phyloP scores from a whole-genome alignment of 2,113 vertebrate genomes.

The Falco punctatus region DNA sequence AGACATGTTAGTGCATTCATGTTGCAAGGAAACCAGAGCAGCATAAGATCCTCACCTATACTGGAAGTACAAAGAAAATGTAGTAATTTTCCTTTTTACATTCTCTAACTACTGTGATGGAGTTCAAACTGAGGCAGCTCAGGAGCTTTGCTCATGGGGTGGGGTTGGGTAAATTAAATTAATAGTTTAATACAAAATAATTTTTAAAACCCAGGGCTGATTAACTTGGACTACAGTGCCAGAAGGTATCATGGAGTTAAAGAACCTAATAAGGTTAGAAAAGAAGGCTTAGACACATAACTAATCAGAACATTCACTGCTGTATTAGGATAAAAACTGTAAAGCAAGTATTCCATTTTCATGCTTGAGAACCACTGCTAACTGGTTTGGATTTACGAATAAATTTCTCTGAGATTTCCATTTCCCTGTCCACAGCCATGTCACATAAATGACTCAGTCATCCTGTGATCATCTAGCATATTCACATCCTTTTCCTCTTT shows the following conservation, averaged over 20 bases:
- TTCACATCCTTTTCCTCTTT: conserved; percentile 2
- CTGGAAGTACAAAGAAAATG: neutral
- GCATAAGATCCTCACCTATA: neutral
- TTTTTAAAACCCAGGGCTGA: conserved; percentile 22
- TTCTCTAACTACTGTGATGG: neutral
- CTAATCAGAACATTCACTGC: conserved; percentile 23
- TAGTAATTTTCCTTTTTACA: neutral
- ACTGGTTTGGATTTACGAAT: conserved; percentile 26
- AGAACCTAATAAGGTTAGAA: conserved; percentile 42
- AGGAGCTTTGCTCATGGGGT: neutral
- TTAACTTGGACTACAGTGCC: conserved; percentile 12
- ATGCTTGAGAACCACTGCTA: conserved; percentile 12
- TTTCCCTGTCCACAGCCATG: neutral
- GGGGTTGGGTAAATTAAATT: neutral
- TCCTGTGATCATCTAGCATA: conserved; percentile 1
- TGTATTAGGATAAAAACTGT: conserved; percentile 31
- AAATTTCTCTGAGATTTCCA: neutral
- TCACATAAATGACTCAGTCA: neutral
- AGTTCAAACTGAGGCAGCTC: neutral
- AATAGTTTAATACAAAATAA: conserved; percentile 24
- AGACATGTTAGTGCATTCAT: neutral
- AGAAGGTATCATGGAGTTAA: conserved; percentile 42
- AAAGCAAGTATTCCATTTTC: conserved; percentile 37
- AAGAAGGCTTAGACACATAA: conserved; percentile 41
- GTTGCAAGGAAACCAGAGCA: conserved; percentile 9